Percentiles rank a stretch among this genome's conserved stretches.
Conservation (phyloP, 1,140 invertebrate species). For the Chionoecetes opilio region DNA sequence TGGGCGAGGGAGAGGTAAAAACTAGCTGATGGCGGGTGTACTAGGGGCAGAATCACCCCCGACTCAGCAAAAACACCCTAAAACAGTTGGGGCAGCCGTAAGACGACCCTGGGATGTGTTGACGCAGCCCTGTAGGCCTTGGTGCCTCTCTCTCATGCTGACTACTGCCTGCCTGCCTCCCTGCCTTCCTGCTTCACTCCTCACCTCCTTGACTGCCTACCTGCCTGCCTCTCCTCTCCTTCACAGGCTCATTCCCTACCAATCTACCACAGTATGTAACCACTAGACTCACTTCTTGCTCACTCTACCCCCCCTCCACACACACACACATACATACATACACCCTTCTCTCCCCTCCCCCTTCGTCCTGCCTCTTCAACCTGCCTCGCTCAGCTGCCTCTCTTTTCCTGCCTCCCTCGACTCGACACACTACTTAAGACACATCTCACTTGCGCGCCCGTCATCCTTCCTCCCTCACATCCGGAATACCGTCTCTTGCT, state of each 20-base stretch:
- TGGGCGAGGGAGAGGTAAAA: background rate
- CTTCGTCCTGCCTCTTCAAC: background rate
- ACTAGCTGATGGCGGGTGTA: background rate
- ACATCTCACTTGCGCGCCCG: background rate
- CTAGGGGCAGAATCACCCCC: background rate
- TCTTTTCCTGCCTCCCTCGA: constrained; percentile 1
- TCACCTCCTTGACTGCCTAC: background rate
- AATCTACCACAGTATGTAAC: background rate
- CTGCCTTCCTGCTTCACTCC: background rate
- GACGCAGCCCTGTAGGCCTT: background rate
- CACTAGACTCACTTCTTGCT: background rate
- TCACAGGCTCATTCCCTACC: background rate
- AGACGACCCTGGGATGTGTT: background rate
- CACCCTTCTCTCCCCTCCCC: background rate
- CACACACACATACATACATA: too few species aligned
- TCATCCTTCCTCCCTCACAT: background rate
- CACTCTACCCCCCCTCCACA: background rate
- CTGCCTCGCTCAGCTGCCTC: constrained; percentile 22
- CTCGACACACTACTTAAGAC: constrained; percentile 18
- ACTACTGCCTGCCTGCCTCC: background rate
- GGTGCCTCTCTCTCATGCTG: background rate
- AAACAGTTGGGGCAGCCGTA: background rate
- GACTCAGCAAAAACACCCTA: background rate
- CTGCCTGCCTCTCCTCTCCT: background rate
- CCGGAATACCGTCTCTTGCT: background rate